Evolutionary conservation across 2,113 vertebrate genomes (phyloP), one percentile per base, ranked within the genome.

Genomic region (Propithecus coquereli): DNA sequence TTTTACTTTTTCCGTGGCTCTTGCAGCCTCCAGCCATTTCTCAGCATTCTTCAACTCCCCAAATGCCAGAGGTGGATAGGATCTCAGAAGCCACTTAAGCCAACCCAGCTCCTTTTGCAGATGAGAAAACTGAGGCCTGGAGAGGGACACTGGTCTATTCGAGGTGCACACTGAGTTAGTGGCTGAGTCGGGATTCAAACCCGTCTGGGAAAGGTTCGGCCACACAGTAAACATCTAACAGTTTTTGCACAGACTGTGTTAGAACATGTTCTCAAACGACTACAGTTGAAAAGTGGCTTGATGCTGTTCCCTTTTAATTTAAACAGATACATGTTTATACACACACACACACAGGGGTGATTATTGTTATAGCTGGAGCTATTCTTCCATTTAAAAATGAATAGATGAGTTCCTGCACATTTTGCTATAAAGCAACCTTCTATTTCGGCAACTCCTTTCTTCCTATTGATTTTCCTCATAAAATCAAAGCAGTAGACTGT

Each of bases 401-500:
- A 96, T 65, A 89, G 68, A 87, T 47, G 80, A 87, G 54, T 95
- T 87, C 74, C 54, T 34, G 57, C 54, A 83, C 89, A 90, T 90
- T 94, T 96, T 90, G 68, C 91, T 80, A 76, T 76, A 96, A 95
- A 96, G 82, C 68, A 87, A 86, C 93, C 90, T 97, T 97, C 79
- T 95, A 82, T 91, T 96, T 97, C 80, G 82, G 74, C 80, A 80
- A 81, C 82, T 37, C 77, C 71, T 90, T 92, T 90, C 68, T 94
- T 92, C 30, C 93, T 96, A 96, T 90, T 94, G 97, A 97, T 96
- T 96, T 95, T 94, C 89, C 71, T 94, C 65, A 95, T 90, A 97
- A 97, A 98, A 96, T 93, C 91, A 91, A 97, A 97, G 89, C 91
- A 84, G 8, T 45, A 88, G 68, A 89, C 20, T 76, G 68, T 81